phyloP scores from a whole-genome alignment of 37 sponge, comb jelly and placozoan genomes.

The Spongilla lacustris region DNA sequence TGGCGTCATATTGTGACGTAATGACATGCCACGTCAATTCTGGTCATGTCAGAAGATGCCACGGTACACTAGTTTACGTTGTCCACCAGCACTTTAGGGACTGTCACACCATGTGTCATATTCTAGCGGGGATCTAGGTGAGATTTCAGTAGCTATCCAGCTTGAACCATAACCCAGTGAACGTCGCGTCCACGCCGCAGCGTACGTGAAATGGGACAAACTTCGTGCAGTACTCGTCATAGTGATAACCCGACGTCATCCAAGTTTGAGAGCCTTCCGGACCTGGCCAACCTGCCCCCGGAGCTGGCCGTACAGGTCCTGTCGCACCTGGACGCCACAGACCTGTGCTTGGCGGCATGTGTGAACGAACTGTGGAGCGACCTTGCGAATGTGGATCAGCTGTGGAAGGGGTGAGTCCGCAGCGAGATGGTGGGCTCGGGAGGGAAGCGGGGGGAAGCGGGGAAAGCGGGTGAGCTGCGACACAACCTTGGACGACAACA shows the following conservation, averaged over 20 bases:
- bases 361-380: conserved; percentile 81
- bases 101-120: too few species aligned
- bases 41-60: background rate
- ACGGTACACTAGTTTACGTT: too few species aligned
- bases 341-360: conserved; percentile 84
- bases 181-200: too few species aligned
- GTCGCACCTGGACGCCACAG: conserved; percentile 84
- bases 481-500: too few species aligned
- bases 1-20: too few species aligned
- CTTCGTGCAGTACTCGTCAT: background rate
- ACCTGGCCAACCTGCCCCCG: conserved; percentile 72
- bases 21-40: background rate
- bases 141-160: too few species aligned
- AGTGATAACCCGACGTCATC: background rate
- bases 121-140: too few species aligned
- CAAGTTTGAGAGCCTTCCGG: conserved; percentile 52
- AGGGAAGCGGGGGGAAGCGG: background rate
- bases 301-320: conserved; percentile 83
- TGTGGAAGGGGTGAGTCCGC: conserved; percentile 75
- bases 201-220: conserved; percentile 7
- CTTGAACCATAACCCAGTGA: too few species aligned
- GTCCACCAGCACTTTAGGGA: too few species aligned
- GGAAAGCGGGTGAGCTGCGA: background rate
- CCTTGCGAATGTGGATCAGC: conserved; percentile 68
- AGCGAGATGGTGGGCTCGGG: too few species aligned